Evolutionary conservation across 2,113 vertebrate species (phyloP), one percentile per base, ranked within the genome.

Genomic region (Toxotes chatareus): DNA sequence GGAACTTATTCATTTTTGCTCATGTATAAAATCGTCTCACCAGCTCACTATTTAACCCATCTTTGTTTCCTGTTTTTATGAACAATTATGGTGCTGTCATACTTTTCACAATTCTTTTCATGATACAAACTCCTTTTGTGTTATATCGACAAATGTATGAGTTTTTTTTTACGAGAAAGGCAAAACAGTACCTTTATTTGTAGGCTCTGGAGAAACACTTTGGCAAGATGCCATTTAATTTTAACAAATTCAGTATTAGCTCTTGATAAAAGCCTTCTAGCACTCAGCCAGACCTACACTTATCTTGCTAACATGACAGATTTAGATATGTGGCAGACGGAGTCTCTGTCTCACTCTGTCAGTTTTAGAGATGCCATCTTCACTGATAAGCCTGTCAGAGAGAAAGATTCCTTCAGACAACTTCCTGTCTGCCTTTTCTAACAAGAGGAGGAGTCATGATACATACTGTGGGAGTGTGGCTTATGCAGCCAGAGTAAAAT

Each of bases 381-480:
- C 19, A 10, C 74, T 71, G 89, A 91, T 86, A 80, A 83, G 56
- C 62, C 40, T 5, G 19, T 61, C 56, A 42, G 60, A 46, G 42
- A 44, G 36, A 64, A 46, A 32, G 42, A 17, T 4, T 62, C 57
- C 65, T 23, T 40, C 67, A 67, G 21, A 64, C 71, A 71, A 46
- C 38, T 53, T 79, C 61, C 51, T 56, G 73, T 66, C 62, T 80
- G 42, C 5, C 31, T 63, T 49, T 66, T 75, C 27, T 5, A 72
- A 17, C 34, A 55, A 59, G 27, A 73, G n/a, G 4, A 55, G 21
- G 23, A 46, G 10, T 0, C 19, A 4, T 38, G 32, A 2, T 17
- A 53, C 44, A 56, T 10, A 36, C 47, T 64, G 71, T 63, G 76
- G 60, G 61, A 55, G 49, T 81, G 40, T 31, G 49, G 8, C 38